Percentiles rank a stretch among this genome's conserved stretches.
Conservation (phyloP, 2,888 invertebrate species). For the Dichetophora obliterata region DNA sequence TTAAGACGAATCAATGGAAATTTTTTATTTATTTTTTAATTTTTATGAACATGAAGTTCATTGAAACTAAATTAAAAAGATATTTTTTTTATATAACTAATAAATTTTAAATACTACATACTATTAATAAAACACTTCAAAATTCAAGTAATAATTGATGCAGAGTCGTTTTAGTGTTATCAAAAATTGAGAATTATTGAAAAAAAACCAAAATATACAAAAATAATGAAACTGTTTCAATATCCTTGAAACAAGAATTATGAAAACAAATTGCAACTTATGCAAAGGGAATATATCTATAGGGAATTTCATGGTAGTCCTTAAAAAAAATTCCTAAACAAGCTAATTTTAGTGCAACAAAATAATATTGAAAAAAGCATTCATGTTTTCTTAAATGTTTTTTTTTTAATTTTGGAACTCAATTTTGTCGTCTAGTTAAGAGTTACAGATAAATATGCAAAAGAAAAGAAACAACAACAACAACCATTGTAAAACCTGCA, state of each 20-base stretch:
- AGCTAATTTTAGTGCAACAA: background rate
- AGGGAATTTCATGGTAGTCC: background rate
- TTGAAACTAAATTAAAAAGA: no score
- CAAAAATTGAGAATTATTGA: no score
- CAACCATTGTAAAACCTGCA: constrained; percentile 33
- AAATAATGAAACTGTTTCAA: no score
- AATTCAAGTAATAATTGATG: no score
- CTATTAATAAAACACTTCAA: no score
- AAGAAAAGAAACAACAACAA: background rate
- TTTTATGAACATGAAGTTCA: no score
- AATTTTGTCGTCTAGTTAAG: constrained; percentile 30
- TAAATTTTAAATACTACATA: no score
- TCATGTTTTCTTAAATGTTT: background rate
- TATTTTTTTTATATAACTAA: no score
- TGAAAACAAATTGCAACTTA: background rate
- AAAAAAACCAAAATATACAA: no score
- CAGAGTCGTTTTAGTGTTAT: no score
- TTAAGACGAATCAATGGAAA: no score
- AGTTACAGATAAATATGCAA: background rate
- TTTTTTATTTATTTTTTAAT: no score
- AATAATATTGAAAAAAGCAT: constrained; percentile 17
- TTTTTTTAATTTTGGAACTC: constrained; percentile 21
- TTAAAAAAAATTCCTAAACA: background rate
- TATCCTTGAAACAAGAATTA: background rate
- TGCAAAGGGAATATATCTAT: background rate